A percentile compares a stretch with the other conserved stretches of the same genome.
Conservation (phyloP, 2,888 invertebrate genomes). For the Euclidia mi region DNA sequence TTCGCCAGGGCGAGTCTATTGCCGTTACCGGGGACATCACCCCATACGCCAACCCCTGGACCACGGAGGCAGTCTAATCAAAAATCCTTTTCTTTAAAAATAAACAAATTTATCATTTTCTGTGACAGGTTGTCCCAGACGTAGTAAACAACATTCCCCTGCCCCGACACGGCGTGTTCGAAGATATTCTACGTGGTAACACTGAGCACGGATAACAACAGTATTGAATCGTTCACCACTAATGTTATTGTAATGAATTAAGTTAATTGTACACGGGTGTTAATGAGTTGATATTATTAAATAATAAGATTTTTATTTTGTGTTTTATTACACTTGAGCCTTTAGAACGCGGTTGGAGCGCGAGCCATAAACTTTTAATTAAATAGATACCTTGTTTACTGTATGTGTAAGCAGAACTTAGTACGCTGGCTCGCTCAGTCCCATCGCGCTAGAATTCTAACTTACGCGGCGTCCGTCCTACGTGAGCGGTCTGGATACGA, state of each 20-base stretch:
- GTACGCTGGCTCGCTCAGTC: no score
- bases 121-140: slow-evolving; percentile 74
- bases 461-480: no score
- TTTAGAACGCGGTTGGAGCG: no score
- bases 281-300: slow-evolving; percentile 27
- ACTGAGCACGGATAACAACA: slow-evolving; percentile 35
- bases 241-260: slow-evolving; percentile 5
- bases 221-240: slow-evolving; percentile 24
- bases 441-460: no score
- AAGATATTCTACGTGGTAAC: slow-evolving; percentile 64
- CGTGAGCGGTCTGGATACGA: no score
- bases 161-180: slow-evolving; percentile 71
- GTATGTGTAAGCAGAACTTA: no score
- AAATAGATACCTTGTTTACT: no score
- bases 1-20: no score
- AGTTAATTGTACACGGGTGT: slow-evolving; percentile 8
- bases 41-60: no score
- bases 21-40: no score
- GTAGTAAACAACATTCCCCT: slow-evolving; percentile 74
- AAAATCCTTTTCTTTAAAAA: background rate
- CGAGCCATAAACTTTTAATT: no score
- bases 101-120: background rate
- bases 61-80: no score
- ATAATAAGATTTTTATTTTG: slow-evolving; percentile 18
- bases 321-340: slow-evolving; percentile 7